Evolutionary conservation across 1,140 invertebrate genomes (phyloP).

Genomic region (Leptinotarsa lineolata): DNA sequence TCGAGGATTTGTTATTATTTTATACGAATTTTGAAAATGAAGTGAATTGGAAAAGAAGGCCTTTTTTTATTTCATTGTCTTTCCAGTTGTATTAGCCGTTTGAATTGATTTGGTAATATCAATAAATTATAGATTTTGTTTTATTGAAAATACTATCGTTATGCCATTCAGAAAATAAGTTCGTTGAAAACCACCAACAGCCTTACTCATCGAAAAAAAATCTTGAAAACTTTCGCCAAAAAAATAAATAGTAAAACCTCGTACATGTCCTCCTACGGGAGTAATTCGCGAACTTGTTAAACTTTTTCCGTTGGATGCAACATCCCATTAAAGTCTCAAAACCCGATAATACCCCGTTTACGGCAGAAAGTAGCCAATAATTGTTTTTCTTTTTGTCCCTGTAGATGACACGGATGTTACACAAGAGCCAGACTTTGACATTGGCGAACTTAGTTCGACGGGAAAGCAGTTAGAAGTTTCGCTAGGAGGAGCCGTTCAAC

Average conservation of each 20-base stretch:
- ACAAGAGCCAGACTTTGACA: conserved; percentile 59
- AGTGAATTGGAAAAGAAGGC: no score
- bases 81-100: no score
- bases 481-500: conserved; percentile 79
- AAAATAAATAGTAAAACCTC: not conserved
- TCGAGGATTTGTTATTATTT: no score
- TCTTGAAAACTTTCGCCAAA: not conserved
- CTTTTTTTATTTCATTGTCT: no score
- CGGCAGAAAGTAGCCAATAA: conserved; percentile 6
- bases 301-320: not conserved
- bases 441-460: conserved; percentile 56
- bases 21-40: no score
- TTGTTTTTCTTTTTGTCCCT: conserved; percentile 39
- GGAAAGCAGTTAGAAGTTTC: conserved; percentile 76
- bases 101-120: no score
- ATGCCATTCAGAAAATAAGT: no score
- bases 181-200: no score
- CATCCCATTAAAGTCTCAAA: conserved; percentile 1
- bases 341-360: conserved; percentile 7
- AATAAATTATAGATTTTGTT: no score
- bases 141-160: no score
- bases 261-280: not conserved
- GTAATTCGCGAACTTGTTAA: not conserved
- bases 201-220: not conserved
- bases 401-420: conserved; percentile 66